Conservation (phyloP, 2,797 vertebrate genomes). For the Oryzias sinensis region DNA sequence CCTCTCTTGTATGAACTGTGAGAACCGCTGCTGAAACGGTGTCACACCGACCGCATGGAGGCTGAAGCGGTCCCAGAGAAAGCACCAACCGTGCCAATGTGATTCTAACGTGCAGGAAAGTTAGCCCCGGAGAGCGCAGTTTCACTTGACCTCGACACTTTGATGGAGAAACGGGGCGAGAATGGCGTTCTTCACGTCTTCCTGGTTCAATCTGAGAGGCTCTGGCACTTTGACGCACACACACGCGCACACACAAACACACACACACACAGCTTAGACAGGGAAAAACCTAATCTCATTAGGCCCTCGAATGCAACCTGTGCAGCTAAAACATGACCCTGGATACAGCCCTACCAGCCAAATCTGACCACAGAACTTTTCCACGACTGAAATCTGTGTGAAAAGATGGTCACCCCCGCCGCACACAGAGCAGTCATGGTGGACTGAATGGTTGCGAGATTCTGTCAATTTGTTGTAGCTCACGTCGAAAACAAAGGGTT, state of each 20-base stretch:
- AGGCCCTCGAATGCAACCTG: slow-evolving; percentile 23
- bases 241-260: neutral
- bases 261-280: slow-evolving; percentile 21
- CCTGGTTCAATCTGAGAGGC: too few relatives aligned
- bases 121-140: too few relatives aligned
- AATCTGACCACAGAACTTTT: slow-evolving; percentile 15
- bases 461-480: neutral
- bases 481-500: neutral
- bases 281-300: slow-evolving; percentile 38
- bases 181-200: too few relatives aligned
- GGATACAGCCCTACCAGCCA: slow-evolving; percentile 16
- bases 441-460: neutral
- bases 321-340: slow-evolving; percentile 30
- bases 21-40: slow-evolving; percentile 8
- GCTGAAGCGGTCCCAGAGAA: neutral
- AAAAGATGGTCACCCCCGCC: neutral
- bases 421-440: neutral
- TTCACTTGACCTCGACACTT: too few relatives aligned
- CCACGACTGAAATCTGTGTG: slow-evolving; percentile 1
- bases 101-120: too few relatives aligned
- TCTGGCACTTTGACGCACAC: too few relatives aligned
- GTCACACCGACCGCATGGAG: slow-evolving; percentile 2
- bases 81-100: neutral
- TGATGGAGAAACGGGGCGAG: too few relatives aligned
- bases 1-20: slow-evolving; percentile 30